phyloP scores from a whole-genome alignment of 2,888 invertebrate species.

The Strigamia maritima region DNA sequence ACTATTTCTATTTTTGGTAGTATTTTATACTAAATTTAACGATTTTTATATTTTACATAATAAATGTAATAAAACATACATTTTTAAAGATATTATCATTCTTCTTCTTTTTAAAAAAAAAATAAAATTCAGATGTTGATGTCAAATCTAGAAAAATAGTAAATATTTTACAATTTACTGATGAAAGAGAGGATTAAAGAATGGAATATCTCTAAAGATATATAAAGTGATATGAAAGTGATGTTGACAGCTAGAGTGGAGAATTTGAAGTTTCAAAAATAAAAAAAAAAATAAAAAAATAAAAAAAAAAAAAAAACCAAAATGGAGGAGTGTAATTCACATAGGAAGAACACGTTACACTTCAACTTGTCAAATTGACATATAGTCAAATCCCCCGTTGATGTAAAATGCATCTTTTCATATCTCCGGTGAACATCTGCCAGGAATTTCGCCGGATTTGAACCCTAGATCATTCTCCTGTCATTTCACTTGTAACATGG shows the following conservation, averaged over 20 bases:
- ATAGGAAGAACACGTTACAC: constrained; percentile 19
- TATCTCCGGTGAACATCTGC: constrained; percentile 23
- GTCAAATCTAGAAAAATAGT: not conserved
- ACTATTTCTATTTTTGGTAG: too few relatives aligned
- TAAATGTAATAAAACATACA: too few relatives aligned
- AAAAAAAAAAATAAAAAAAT: not conserved
- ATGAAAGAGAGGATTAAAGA: constrained; percentile 1
- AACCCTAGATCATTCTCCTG: constrained; percentile 19
- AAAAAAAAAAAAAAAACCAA: not conserved
- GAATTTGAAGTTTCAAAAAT: not conserved
- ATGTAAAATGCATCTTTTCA: constrained; percentile 23
- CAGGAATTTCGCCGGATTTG: constrained; percentile 20
- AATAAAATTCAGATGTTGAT: not conserved
- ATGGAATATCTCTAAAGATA: not conserved
- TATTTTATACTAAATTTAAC: too few relatives aligned
- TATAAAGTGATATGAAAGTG: constrained; percentile 10
- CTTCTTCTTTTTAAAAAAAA: not conserved
- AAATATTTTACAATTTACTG: not conserved
- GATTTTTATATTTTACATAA: too few relatives aligned
- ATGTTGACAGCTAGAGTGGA: not conserved
- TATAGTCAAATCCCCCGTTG: constrained; percentile 23
- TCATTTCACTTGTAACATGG: constrained; percentile 15
- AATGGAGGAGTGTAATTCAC: constrained; percentile 19
- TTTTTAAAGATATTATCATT: too few relatives aligned
- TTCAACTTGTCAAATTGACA: constrained; percentile 23